Percentiles rank a stretch among this genome's conserved stretches.
phyloP scores from a whole-genome alignment of 2,113 vertebrate species.

The Thinocorus orbignyianus region DNA sequence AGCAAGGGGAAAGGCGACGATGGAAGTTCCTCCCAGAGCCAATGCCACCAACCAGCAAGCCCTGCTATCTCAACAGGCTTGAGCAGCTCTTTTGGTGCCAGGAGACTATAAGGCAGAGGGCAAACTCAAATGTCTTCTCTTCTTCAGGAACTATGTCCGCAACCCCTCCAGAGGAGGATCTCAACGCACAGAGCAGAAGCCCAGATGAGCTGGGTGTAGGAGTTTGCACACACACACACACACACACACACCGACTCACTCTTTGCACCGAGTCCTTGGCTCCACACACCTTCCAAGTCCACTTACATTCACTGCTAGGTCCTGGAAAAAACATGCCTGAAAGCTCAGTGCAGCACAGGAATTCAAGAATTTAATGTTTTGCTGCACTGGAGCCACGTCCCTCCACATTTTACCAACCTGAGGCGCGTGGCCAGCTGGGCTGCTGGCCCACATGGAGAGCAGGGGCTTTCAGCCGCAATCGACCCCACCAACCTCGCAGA shows the following conservation, averaged over 20 bases:
- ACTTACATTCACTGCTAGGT: not conserved
- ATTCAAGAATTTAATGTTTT: too few species aligned
- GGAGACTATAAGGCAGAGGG: not conserved
- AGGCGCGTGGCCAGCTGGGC: not conserved
- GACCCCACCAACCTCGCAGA: not conserved
- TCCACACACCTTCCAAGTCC: not conserved
- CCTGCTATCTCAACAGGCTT: accelerated
- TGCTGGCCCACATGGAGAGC: not conserved
- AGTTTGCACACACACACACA: not conserved
- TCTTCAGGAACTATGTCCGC: not conserved
- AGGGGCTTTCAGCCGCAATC: not conserved
- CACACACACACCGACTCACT: not conserved
- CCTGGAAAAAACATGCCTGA: not conserved
- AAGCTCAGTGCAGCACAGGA: not conserved
- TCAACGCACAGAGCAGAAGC: not conserved
- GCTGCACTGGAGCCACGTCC: not conserved
- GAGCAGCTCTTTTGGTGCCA: not conserved
- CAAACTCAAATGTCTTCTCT: not conserved
- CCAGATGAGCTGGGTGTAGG: not conserved
- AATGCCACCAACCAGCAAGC: not conserved
- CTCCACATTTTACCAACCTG: not conserved
- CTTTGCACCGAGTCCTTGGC: not conserved
- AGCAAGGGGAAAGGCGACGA: accelerated
- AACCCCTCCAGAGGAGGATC: not conserved
- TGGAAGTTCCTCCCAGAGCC: not conserved